phyloP scores from a whole-genome alignment of 2,113 vertebrate species.

The Scopus umbretta region DNA sequence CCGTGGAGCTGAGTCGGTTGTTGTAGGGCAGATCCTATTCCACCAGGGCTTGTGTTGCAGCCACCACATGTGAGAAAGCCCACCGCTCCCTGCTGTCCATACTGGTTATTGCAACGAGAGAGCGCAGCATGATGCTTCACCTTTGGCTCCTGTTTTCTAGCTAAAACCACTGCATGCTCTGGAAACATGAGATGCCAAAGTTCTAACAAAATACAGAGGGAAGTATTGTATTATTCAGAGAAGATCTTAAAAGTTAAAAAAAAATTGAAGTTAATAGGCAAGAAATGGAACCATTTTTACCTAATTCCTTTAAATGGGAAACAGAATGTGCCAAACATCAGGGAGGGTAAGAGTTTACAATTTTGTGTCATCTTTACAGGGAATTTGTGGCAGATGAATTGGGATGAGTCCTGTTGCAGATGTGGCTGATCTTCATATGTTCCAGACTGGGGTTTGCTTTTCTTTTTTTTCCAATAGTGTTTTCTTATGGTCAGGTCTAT shows the following conservation, averaged over 20 bases:
- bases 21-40: background rate
- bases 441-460: background rate
- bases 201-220: background rate
- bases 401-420: background rate
- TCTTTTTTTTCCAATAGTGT: background rate
- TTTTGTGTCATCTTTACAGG: background rate
- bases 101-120: fast-evolving
- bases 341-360: background rate
- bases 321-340: background rate
- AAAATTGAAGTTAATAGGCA: background rate
- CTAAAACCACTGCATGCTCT: background rate
- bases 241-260: background rate
- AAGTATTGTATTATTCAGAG: background rate
- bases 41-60: background rate
- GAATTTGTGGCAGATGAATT: background rate
- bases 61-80: background rate
- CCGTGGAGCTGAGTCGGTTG: fast-evolving
- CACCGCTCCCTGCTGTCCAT: fast-evolving
- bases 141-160: background rate
- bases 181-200: background rate
- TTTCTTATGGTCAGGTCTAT: background rate
- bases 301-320: background rate
- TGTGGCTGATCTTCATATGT: background rate
- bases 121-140: background rate
- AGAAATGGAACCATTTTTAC: background rate